These are phyloP conservation scores for Tapera naevia DNA, from an alignment of 2,797 vertebrate genomes.

Conservation along the genomic window DNA sequence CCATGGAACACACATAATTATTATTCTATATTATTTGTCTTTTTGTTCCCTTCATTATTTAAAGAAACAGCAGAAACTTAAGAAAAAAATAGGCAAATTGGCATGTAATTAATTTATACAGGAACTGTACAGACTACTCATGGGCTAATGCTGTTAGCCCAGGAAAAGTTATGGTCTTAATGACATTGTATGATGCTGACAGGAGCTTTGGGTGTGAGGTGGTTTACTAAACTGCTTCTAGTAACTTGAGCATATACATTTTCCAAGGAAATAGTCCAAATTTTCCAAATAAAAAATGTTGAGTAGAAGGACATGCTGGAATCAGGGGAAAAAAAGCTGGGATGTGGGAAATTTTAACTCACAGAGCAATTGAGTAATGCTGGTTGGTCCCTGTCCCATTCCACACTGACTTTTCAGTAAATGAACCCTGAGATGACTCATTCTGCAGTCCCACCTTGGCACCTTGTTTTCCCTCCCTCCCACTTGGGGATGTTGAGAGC, in stretches of 20 bases:
- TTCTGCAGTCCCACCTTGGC: background rate
- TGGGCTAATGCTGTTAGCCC: background rate
- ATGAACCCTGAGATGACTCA: slow-evolving; percentile 37
- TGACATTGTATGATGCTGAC: background rate
- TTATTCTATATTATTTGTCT: background rate
- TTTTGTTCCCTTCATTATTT: background rate
- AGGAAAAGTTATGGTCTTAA: background rate
- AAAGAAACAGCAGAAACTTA: background rate
- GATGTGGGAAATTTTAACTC: slow-evolving; percentile 55
- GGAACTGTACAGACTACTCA: background rate
- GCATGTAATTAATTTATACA: background rate
- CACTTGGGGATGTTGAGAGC: background rate
- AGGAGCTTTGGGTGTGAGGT: background rate
- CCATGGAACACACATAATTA: background rate
- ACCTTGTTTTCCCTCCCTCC: background rate
- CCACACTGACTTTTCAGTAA: slow-evolving; percentile 44
- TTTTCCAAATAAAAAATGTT: slow-evolving; percentile 52
- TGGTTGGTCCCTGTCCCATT: slow-evolving; percentile 21
- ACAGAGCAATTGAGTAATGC: slow-evolving; percentile 58
- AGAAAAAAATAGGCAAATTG: background rate
- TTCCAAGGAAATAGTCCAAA: slow-evolving; percentile 6
- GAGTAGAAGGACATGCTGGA: slow-evolving; percentile 21
- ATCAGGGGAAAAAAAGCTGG: background rate
- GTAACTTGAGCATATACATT: slow-evolving; percentile 22
- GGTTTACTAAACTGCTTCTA: slow-evolving; percentile 11